Evolutionary conservation across 2,113 vertebrate species (phyloP), one percentile per base, ranked within the genome.

Genomic region (Podilymbus podiceps): DNA sequence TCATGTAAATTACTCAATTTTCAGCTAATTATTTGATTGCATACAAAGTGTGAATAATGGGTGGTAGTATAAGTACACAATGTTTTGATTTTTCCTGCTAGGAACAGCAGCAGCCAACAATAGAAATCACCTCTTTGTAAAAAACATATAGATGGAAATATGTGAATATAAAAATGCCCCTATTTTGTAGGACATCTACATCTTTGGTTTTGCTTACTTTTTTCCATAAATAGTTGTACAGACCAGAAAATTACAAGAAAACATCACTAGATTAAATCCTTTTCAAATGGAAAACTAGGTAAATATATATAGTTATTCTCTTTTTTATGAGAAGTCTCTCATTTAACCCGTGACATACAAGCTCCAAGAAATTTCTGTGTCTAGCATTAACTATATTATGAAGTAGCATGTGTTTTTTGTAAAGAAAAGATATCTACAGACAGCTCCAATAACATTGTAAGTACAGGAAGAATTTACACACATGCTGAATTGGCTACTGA

Each of bases 21-120:
- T 19, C 47, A 89, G 52, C 75, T 96, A 95, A 90, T 97, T 94
- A 89, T 95, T 93, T 92, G 52, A 91, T 84, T 96, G 22, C 19
- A 81, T 76, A 60, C 17, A 56, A 74, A 91, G 10, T 55, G 40
- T 68, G 80, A 97, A 91, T 96, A 83, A 95, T 88, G 24, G 18
- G 10, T 13, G 12, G 19, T 47, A 91, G 12, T 82, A 90, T 25
- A 72, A 64, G 42, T 53, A 91, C 9, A n/a, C 31, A 84, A 15
- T 52, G 27, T 77, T 94, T 92, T 87, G 25, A 71, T 50, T 88
- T 83, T 89, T 78, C 17, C 23, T 69, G 33, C 50, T 67, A 67
- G 20, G 28, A 85, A 33, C 31, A 78, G 33, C 35, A 60, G 42
- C 20, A 80, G 53, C 9, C 35, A 77, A 76, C 42, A 87, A 59